These are phyloP conservation scores for Centruroides sculpturatus DNA, from an alignment of 1,140 invertebrate genomes.

Conservation along the genomic window DNA sequence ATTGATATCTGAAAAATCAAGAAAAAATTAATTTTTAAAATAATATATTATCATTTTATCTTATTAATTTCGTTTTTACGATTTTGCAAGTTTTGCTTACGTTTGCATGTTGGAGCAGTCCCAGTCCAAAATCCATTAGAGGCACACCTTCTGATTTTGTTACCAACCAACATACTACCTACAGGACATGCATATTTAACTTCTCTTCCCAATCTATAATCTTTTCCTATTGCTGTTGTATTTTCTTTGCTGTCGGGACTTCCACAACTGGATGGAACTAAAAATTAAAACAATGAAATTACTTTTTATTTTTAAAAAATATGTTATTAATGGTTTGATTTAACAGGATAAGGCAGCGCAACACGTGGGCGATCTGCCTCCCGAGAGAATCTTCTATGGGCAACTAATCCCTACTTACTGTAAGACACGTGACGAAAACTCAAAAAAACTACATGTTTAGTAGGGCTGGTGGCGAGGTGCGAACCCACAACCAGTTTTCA, in stretches of 20 bases:
- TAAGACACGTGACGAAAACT: too few relatives aligned
- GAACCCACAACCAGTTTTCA: too few relatives aligned
- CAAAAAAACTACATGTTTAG: too few relatives aligned
- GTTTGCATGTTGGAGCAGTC: constrained; percentile 62
- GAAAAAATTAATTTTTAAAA: not conserved
- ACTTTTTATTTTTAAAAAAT: too few relatives aligned
- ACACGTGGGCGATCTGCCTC: too few relatives aligned
- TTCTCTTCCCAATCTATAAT: constrained; percentile 47
- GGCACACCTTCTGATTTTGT: constrained; percentile 48
- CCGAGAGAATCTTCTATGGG: too few relatives aligned
- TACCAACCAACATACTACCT: constrained; percentile 66
- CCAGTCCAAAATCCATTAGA: constrained; percentile 65
- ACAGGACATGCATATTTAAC: constrained; percentile 66
- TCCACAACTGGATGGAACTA: constrained; percentile 65
- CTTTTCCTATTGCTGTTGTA: constrained; percentile 57
- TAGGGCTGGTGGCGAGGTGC: too few relatives aligned
- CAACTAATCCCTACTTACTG: too few relatives aligned
- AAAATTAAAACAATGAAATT: constrained; percentile 1
- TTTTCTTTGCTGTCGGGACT: constrained; percentile 71
- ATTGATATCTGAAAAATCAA: constrained; percentile 49
- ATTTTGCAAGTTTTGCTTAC: constrained; percentile 37
- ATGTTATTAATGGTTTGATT: too few relatives aligned
- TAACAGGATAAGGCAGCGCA: too few relatives aligned
- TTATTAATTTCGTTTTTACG: not conserved
- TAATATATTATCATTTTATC: not conserved